Base-by-base conservation (phyloP, 2,113 vertebrate species). In the Mus spicilegus region DNA sequence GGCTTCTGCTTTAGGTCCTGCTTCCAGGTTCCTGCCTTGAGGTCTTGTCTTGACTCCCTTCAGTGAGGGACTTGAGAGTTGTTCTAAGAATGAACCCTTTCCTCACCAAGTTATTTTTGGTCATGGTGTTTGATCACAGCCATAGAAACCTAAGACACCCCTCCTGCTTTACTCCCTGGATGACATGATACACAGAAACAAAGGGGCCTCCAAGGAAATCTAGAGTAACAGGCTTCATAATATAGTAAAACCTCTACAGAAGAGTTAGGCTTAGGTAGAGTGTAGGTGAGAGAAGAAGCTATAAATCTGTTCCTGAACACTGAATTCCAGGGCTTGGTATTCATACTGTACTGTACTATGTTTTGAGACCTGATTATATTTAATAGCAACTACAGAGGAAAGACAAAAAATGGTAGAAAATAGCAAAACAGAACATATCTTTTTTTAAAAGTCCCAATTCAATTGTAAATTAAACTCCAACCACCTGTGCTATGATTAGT, bases 381-480 rank as follows among this genome's bases (percentile, higher is more conserved):
- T 28, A n/a, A 69, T 14, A 51, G 42, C 16, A 81, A 87, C 11
- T 22, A 73, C 2, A 84, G 54, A 54, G 36, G 30, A 56, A 88
- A 86, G 20, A 13, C 65, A 63, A 0, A 46, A 65, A 33, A 26
- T 73, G 36, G 19, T 33, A 87, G 46, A 70, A 12, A 51, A 51
- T 3, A 36, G 39, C 30, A 69, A 87, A 70, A 67, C 42, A 93
- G 86, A 70, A 67, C 33, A 33, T 69, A n/a, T 88, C 77, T 30
- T 3, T 42, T 5, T 13, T 39, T 77, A n/a, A 72, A 63, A 77
- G 42, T n/a, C 14, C 61, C 28, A 77, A 49, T 51, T 88, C 51
- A 77, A 69, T 3, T 89, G 4, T 82, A 46, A 96, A 33, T 76
- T 28, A 54, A 92, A 72, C 42, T 81, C 58, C 22, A 94, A 94